Evolutionary conservation across 2,888 invertebrate genomes (phyloP), one percentile per base, ranked within the genome.

Genomic region (Amphipoea oculea): DNA sequence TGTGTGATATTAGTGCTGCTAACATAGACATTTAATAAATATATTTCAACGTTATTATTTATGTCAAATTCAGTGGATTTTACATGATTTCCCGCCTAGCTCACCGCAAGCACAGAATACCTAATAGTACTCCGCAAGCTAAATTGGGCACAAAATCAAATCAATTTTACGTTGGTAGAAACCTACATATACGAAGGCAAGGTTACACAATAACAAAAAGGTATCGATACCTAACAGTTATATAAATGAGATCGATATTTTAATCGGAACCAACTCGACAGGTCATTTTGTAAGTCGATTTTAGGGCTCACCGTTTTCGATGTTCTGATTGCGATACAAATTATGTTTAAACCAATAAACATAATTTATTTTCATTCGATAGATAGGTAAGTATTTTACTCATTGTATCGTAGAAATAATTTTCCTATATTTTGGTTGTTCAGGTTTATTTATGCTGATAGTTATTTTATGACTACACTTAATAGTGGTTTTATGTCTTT

Each of bases 211-310:
- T 76, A 79, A 70, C 70, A 74, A 79, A 80, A 79, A 78, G 42
- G 51, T 73, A 86, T 82, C 72, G 82, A 86, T 86, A 66, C 72
- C 73, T 83, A 86, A 86, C 88, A 69, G 54, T 80, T 70, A 68
- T 57, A 89, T 79, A 89, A 89, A 89, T 89, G 89, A 83, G 83
- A 81, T 88, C 89, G 79, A 88, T 88, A 83, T 87, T 89, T 89
- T 89, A 85, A 89, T 89, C 89, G 79, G 67, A 70, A 74, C 74
- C 75, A 83, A 81, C 78, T 83, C 75, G 89, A 88, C 85, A 82
- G 88, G 82, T 76, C 67, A 84, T 87, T 89, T 81, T 82, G 71
- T 76, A 78, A 81, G 67, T 80, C 83, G 78, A 85, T 86, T 84
- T 84, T 88, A 81, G 78, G 81, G 85, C 60, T 73, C 71, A 69